Base-by-base conservation (phyloP, 2,113 vertebrate genomes). In the Notarius lentiginosus region DNA sequence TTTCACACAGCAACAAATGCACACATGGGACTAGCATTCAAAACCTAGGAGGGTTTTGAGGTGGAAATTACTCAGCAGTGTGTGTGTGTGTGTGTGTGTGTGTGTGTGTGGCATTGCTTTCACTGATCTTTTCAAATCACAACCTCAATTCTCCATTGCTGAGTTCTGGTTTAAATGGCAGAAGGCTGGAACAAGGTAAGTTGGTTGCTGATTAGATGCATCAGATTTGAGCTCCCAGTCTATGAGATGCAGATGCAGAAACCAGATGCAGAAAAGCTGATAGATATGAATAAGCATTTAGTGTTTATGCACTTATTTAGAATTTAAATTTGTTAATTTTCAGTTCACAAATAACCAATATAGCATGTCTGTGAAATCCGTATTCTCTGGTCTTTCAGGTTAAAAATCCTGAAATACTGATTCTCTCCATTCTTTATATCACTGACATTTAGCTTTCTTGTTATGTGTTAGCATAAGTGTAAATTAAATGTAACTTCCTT, bases 201-300 rank as follows among this genome's bases (percentile, higher is more conserved):
- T 2, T 34, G 76, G 18, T 66, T 86, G 60, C 30, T 55, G n/a
- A 56, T 41, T 10, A 12, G 51, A 58, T 61, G 11, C 47, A 63
- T 77, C 58, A 63, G 58, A 76, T 85, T 18, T 63, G 41, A 18
- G 41, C 72, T 79, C 17, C 55, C 10, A 24, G 49, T 66, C 12
- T 41, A n/a, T 41, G 27, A 30, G 30, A 30, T 30, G 30, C 30
- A 30, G 30, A 30, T 30, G 30, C 30, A 30, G 30, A 86, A 86
- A 56, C 55, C 84, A 79, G 47, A 66, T 79, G 84, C n/a, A 63
- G 11, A 85, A 63, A 63, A 9, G 8, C 58, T 77, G 5, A 63
- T 79, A 58, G n/a, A 18, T 58, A 73, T 85, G 55, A 77, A 53
- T 85, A 17, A 53, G 18, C 17, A n/a, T 30, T 53, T 34, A 55